Percentiles rank a stretch among this genome's conserved stretches.
Conservation (phyloP, 2,888 invertebrate species). For the Pherbina coryleti region DNA sequence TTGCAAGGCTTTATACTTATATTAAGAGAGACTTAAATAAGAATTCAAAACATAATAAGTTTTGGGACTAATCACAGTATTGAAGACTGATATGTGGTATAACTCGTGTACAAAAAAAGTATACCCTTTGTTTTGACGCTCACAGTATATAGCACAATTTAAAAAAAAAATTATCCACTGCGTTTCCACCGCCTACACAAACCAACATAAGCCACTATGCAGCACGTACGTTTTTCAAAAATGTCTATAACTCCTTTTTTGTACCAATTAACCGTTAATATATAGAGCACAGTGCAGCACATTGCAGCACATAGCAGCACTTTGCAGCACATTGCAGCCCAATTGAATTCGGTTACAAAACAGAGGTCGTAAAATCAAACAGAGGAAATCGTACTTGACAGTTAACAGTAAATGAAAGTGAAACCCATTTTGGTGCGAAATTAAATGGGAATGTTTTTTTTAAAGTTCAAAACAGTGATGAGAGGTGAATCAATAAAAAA, state of each 20-base stretch:
- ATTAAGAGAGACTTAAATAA: no score
- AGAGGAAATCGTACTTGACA: background rate
- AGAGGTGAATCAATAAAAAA: background rate
- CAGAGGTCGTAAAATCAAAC: background rate
- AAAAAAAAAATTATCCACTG: no score
- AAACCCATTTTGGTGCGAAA: background rate
- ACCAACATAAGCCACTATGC: no score
- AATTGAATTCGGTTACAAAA: background rate
- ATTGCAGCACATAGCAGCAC: constrained; percentile 20
- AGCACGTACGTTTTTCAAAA: no score
- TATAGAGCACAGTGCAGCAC: background rate
- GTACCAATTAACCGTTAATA: background rate
- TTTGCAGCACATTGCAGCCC: constrained; percentile 1
- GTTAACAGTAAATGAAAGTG: constrained; percentile 18
- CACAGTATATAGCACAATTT: no score
- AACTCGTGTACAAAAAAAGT: no score
- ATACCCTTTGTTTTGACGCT: no score
- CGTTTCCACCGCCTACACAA: no score
- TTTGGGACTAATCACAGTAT: no score
- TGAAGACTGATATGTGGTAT: no score
- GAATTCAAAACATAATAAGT: no score
- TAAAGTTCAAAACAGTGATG: background rate
- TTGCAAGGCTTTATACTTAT: no score
- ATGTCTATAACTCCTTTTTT: background rate
- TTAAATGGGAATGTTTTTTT: background rate